These are phyloP conservation scores for Agriopis marginaria DNA, from an alignment of 2,888 invertebrate genomes.

Conservation along the genomic window DNA sequence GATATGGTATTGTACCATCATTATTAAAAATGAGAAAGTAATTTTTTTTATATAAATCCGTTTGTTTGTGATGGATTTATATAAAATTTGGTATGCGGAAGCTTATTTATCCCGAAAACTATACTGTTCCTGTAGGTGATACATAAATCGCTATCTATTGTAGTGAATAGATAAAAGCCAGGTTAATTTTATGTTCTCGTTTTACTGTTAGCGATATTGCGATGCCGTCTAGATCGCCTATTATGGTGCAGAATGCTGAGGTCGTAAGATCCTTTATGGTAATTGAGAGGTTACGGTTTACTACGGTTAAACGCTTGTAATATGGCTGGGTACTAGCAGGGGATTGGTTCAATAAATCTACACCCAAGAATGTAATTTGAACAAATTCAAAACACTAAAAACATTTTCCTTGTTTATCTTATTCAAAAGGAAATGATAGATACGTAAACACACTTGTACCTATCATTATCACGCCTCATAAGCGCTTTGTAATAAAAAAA, in stretches of 20 bases:
- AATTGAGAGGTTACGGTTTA: conserved; percentile 22
- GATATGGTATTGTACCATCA: too few species aligned
- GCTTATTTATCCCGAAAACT: background rate
- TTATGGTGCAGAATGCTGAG: conserved; percentile 27
- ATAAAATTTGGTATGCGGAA: too few species aligned
- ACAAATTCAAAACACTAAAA: conserved; percentile 5
- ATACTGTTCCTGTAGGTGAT: background rate
- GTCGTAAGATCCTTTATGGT: conserved; percentile 32
- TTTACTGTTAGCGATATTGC: conserved; percentile 20
- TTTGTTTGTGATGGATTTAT: too few species aligned
- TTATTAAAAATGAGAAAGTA: too few species aligned
- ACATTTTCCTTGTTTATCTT: conserved; percentile 7
- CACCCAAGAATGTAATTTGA: conserved; percentile 2
- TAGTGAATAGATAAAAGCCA: conserved; percentile 7
- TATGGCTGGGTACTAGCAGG: conserved; percentile 10
- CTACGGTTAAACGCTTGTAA: conserved; percentile 17
- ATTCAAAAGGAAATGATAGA: conserved; percentile 9
- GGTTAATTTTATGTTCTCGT: conserved; percentile 21
- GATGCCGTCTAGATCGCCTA: conserved; percentile 24
- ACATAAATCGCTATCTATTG: background rate
- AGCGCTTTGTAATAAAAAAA: conserved; percentile 17
- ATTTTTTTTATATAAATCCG: too few species aligned
- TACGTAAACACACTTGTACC: conserved; percentile 25
- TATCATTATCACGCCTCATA: conserved; percentile 26
- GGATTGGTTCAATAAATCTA: conserved; percentile 16